Base-by-base conservation (phyloP, 2,888 invertebrate species). In the Eubasilissa splendida region DNA sequence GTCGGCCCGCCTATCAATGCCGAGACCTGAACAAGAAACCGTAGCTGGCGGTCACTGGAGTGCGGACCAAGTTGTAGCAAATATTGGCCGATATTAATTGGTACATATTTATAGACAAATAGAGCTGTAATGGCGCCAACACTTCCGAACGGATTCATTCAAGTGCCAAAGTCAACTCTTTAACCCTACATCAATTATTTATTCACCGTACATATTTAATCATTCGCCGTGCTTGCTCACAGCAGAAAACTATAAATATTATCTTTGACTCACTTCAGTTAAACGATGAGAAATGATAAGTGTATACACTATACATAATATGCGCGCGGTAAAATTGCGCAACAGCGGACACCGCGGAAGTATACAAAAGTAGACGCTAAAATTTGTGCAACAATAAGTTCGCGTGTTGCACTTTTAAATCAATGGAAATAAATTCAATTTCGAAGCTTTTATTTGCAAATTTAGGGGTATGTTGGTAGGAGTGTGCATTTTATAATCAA, bases 131-230 rank as follows among this genome's bases (percentile, higher is more conserved):
- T 76, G 52, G 52, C 76, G 9, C 33, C 31, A 54, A 65, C 76
- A 76, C 76, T 63, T 76, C 63, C n/a, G n/a, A 22, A 53, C 59
- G 60, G 75, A 60, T 63, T 52, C 76, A 65, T 76, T 76, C 76
- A 76, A 76, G 76, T 76, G 63, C 31, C 33, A 60, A 65, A 50
- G 63, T 65, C 50, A 76, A 76, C 76, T 65, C 8, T 53, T 76
- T 76, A 76, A 53, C 76, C 76, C 76, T 65, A 54, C 63, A 42
- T 76, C 76, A 76, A 76, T 65, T 76, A 76, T 76, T 65, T 76
- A 76, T 76, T 54, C 53, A 76, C 53, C 54, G 76, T 53, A 76
- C 76, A 76, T 76, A 76, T 76, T 76, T 76, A 76, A 76, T 65
- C 75, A 52, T 50, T 75, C 33, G 12, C 65, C n/a, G 56, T 59